A percentile compares a stretch with the other conserved stretches of the same genome.
Evolutionary conservation across 2,888 invertebrate species (phyloP).

Genomic region (Scaptomyza reducta): DNA sequence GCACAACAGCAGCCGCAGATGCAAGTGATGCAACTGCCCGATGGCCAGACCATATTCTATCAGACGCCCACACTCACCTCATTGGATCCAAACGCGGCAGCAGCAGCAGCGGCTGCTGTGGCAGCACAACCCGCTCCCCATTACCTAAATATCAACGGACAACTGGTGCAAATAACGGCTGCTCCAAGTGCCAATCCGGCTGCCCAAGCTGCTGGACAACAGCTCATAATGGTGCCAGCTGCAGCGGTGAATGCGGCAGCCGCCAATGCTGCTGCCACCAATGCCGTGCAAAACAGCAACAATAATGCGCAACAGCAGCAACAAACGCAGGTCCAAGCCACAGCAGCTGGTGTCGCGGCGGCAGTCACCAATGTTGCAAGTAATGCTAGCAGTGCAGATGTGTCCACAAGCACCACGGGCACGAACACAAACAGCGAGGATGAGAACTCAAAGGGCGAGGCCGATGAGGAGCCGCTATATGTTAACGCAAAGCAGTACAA

Average conservation of each 20-base stretch:
- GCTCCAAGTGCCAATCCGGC: conserved; percentile 73
- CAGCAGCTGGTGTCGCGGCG: conserved; percentile 3
- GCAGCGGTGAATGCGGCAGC: conserved; percentile 63
- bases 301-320: conserved; percentile 34
- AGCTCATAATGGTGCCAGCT: conserved; percentile 81
- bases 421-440: conserved; percentile 73
- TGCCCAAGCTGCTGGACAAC: conserved; percentile 61
- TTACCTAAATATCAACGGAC: conserved; percentile 85
- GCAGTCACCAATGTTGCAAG: conserved; percentile 9
- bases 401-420: conserved; percentile 67
- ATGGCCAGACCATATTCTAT: conserved; percentile 95
- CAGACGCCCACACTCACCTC: conserved; percentile 86
- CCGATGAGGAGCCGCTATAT: conserved; percentile 97
- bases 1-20: conserved; percentile 84
- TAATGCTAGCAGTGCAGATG: conserved; percentile 50
- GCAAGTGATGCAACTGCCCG: conserved; percentile 94
- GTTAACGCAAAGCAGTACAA: conserved; percentile 99
- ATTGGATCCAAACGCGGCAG: conserved; percentile 57
- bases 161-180: conserved; percentile 83
- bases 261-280: conserved; percentile 45
- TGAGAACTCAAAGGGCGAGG: conserved; percentile 77
- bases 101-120: conserved; percentile 50
- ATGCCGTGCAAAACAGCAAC: conserved; percentile 21
- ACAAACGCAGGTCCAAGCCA: conserved; percentile 25
- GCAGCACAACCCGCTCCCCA: conserved; percentile 85